Conservation (phyloP, 2,888 invertebrate genomes). For the Rhabditoides inermis region DNA sequence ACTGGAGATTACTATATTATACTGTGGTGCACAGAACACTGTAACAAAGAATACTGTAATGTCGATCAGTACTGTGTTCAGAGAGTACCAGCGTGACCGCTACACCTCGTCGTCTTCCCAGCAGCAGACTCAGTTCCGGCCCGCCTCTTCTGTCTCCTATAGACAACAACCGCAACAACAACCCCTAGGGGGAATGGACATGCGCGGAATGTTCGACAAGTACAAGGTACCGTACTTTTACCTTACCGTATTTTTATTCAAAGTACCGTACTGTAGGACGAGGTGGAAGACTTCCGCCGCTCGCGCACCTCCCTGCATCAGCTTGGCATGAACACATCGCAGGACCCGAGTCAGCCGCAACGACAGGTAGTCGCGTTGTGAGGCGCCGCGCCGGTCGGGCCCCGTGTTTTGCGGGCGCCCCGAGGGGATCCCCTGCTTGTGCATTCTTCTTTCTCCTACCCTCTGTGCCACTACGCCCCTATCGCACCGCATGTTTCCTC, state of each 20-base stretch:
- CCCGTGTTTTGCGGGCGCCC: constrained; percentile 21
- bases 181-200: constrained; percentile 23
- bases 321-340: too few species aligned
- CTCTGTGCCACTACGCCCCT: constrained; percentile 1
- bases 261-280: too few species aligned
- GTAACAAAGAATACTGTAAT: too few species aligned
- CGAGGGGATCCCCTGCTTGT: neutral
- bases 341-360: constrained; percentile 12
- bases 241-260: too few species aligned
- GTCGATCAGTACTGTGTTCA: too few species aligned
- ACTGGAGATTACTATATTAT: too few species aligned
- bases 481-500: constrained; percentile 11
- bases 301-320: constrained; percentile 47
- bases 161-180: neutral
- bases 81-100: too few species aligned
- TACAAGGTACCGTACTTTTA: too few species aligned
- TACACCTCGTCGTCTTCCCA: too few species aligned
- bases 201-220: constrained; percentile 50
- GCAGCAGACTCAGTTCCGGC: constrained; percentile 7
- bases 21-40: too few species aligned
- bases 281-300: constrained; percentile 50
- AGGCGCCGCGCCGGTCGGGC: constrained; percentile 17
- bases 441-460: constrained; percentile 3
- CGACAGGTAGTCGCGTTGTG: constrained; percentile 40
- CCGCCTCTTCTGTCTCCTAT: constrained; percentile 4